phyloP scores from a whole-genome alignment of 1,140 invertebrate species.

The Caligus rogercresseyi region DNA sequence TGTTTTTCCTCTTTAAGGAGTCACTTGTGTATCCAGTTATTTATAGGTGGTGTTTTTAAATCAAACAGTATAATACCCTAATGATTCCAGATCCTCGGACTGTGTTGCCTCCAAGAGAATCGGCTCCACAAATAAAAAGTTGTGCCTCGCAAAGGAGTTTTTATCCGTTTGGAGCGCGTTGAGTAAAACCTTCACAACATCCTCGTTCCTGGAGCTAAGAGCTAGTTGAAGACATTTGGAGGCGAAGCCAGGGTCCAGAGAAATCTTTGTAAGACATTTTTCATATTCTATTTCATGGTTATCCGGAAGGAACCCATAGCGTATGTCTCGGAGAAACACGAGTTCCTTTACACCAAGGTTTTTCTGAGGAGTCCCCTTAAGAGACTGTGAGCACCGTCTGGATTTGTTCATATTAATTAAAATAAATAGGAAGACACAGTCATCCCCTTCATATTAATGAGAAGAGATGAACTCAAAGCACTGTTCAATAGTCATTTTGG shows the following conservation, averaged over 20 bases:
- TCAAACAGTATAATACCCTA: not conserved
- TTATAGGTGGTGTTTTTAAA: not conserved
- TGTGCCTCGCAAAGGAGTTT: not conserved
- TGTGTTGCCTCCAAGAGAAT: conserved; percentile 7
- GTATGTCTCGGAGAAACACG: conserved; percentile 7
- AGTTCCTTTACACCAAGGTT: conserved; percentile 7
- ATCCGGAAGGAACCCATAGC: conserved; percentile 9
- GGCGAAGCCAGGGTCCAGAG: not conserved
- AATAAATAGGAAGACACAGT: too few species aligned
- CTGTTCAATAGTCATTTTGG: too few species aligned
- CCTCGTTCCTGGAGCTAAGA: not conserved
- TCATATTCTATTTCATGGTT: conserved; percentile 1
- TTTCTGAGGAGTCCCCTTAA: too few species aligned
- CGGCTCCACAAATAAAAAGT: not conserved
- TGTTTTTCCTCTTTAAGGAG: too few species aligned
- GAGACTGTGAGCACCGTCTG: too few species aligned
- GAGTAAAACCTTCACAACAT: not conserved
- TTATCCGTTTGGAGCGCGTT: not conserved
- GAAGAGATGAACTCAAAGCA: too few species aligned
- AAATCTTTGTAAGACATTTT: conserved; percentile 4
- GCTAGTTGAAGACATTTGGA: conserved; percentile 10
- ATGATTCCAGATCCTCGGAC: conserved; percentile 11
- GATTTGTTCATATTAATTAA: too few species aligned
- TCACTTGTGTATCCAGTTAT: not conserved
- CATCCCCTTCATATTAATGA: too few species aligned